Percentiles rank a stretch among this genome's conserved stretches.
phyloP scores from a whole-genome alignment of 2,113 vertebrate genomes.

The Sceloporus tristichus region DNA sequence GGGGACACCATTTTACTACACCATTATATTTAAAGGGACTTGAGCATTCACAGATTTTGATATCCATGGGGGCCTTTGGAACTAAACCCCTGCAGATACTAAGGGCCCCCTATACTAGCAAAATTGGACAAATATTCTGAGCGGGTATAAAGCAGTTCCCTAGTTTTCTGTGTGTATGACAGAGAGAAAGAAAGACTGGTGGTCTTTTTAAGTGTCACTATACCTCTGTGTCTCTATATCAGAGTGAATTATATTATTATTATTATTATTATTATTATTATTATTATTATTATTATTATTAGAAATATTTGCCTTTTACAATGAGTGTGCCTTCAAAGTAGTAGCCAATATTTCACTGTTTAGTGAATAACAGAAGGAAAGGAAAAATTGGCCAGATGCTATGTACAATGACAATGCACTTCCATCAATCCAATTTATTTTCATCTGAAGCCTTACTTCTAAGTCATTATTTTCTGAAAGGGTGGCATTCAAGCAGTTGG shows the following conservation, averaged over 20 bases:
- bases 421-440: constrained; percentile 62
- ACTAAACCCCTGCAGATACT: no score
- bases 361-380: constrained; percentile 58
- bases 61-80: no score
- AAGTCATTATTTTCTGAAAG: constrained; percentile 60
- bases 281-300: no score
- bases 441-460: constrained; percentile 62
- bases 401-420: constrained; percentile 41
- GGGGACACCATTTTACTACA: no score
- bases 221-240: neutral
- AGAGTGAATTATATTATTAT: constrained; percentile 22
- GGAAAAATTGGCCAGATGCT: constrained; percentile 62
- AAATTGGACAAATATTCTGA: neutral
- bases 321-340: constrained; percentile 59
- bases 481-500: constrained; percentile 42
- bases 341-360: constrained; percentile 64
- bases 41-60: no score
- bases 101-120: no score
- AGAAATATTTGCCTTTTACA: constrained; percentile 43
- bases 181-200: neutral
- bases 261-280: no score
- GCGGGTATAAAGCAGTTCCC: neutral
- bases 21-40: no score
- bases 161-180: neutral
- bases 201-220: neutral